Base-by-base conservation (phyloP, 2,113 vertebrate genomes). In the Ceyx cyanopectus region DNA sequence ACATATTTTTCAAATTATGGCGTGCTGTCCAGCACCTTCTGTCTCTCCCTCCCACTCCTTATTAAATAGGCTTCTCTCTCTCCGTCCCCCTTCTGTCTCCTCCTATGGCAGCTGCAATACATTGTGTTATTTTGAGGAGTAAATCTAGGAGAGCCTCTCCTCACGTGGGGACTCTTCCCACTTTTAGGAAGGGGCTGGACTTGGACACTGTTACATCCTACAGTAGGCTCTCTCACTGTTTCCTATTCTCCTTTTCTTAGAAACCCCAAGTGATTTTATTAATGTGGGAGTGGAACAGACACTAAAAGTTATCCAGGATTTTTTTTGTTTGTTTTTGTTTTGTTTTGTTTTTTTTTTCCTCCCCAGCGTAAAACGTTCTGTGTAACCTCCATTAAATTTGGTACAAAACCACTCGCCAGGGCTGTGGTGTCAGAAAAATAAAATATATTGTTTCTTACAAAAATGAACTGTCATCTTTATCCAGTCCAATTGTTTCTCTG, bases 391-490 rank as follows among this genome's bases (percentile, higher is more conserved):
- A 99, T 99, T 98, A 98, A 98, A 99, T 99, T 99, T 99, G 99
- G 99, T 99, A 99, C 99, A 99, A 98, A 99, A 98, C 98, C 98
- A 98, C 98, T 98, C 94, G 97, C 98, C 98, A 98, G 98, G 98
- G 98, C 98, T 99, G 98, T 99, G 99, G 98, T 99, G 99, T 99
- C 98, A 98, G 98, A 99, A 99, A 99, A 99, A 99, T 99, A 99
- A 99, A 99, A 99, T 99, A 99, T 99, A 99, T 99, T 99, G 99
- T 99, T 99, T 99, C 98, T 98, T 98, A 98, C 97, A 98, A 98
- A 98, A 97, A 72, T 27, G 89, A 97, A 85, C 92, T 66, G 97
- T 96, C 67, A 91, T 86, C 88, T 95, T 97, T 92, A 86, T 76
- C 68, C 75, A 73, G 12, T 76, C 34, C 76, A 81, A 30, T 88